These are phyloP conservation scores for Myotis vivesi DNA, from an alignment of 2,797 vertebrate genomes.

Conservation along the genomic window DNA sequence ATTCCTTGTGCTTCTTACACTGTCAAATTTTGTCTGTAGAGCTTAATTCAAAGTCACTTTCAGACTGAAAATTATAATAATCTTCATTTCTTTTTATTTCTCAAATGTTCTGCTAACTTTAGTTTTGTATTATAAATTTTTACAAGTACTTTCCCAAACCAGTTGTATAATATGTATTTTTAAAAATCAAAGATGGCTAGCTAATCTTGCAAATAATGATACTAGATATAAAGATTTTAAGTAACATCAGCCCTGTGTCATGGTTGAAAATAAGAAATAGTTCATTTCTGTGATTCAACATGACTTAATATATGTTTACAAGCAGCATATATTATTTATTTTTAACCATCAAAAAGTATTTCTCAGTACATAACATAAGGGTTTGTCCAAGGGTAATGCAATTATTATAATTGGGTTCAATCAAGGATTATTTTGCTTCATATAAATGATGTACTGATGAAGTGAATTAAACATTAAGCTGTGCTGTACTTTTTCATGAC, in stretches of 20 bases:
- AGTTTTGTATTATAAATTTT: constrained; percentile 53
- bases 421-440: neutral
- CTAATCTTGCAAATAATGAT: constrained; percentile 56
- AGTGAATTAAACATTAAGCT: constrained; percentile 15
- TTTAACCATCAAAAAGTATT: neutral
- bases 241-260: neutral
- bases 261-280: neutral
- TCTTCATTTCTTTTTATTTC: constrained; percentile 65
- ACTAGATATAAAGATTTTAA: constrained; percentile 12
- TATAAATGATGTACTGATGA: neutral
- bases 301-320: neutral
- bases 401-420: constrained; percentile 1
- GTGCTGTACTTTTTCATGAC: neutral
- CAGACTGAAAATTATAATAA: constrained; percentile 60
- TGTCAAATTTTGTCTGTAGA: constrained; percentile 30
- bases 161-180: neutral
- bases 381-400: neutral
- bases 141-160: constrained; percentile 55
- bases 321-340: constrained; percentile 20
- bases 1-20: neutral
- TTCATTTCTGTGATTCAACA: neutral
- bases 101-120: constrained; percentile 60
- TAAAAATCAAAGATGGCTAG: constrained; percentile 5
- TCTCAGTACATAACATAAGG: neutral
- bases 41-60: constrained; percentile 60